phyloP scores from a whole-genome alignment of 2,113 vertebrate species.

The Dipodomys stephensi region DNA sequence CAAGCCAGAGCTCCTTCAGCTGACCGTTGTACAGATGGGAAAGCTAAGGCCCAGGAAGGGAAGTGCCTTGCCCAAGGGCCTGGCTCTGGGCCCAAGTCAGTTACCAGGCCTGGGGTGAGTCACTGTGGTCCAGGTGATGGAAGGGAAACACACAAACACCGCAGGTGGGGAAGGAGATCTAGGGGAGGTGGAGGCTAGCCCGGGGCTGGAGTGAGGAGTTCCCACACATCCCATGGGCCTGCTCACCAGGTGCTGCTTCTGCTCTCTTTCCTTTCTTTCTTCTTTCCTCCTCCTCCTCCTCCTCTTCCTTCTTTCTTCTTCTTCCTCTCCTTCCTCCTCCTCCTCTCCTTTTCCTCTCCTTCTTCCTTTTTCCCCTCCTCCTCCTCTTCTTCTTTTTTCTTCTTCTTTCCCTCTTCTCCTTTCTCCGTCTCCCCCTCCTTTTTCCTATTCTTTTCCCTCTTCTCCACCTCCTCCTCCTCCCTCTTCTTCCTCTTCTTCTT shows the following conservation, averaged over 20 bases:
- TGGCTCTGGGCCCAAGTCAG: conserved; percentile 52
- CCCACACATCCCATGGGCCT: background rate
- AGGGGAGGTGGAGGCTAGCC: background rate
- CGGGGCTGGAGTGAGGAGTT: background rate
- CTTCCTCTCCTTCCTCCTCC: too few relatives aligned
- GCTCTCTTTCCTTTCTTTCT: too few relatives aligned
- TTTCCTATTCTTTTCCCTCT: too few relatives aligned
- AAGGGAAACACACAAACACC: conserved; percentile 64
- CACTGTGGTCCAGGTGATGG: conserved; percentile 73
- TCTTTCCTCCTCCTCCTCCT: too few relatives aligned
- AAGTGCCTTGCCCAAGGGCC: conserved; percentile 63
- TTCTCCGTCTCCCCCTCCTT: too few relatives aligned
- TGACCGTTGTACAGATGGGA: conserved; percentile 48
- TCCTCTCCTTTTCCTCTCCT: too few relatives aligned
- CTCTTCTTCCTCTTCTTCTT: too few relatives aligned
- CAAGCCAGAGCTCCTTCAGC: background rate
- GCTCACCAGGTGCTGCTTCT: background rate
- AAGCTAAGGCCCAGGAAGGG: conserved; percentile 56
- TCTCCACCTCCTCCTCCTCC: too few relatives aligned
- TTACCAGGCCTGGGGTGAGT: conserved; percentile 50
- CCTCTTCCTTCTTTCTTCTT: too few relatives aligned
- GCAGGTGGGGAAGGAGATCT: background rate
- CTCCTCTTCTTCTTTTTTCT: too few relatives aligned
- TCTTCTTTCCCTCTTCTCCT: too few relatives aligned
- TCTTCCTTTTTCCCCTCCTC: too few relatives aligned